Conservation (phyloP, 2,888 invertebrate species). For the Blastobasis adustella region DNA sequence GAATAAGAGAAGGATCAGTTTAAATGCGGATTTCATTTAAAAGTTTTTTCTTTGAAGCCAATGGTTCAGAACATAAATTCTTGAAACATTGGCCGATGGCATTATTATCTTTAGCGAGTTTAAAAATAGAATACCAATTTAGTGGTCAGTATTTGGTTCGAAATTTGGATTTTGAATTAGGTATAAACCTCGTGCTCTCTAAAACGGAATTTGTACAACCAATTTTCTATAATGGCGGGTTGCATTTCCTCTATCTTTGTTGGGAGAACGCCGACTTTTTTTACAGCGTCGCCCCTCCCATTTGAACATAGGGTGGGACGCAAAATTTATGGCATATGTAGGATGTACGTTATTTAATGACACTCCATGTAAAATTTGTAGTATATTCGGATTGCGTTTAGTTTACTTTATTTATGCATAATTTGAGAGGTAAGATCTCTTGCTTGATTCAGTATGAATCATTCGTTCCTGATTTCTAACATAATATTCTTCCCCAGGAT, state of each 20-base stretch:
- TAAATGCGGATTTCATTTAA: no score
- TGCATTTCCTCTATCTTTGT: slow-evolving; percentile 64
- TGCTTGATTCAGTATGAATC: no score
- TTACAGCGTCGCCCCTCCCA: slow-evolving; percentile 53
- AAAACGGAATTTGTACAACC: slow-evolving; percentile 45
- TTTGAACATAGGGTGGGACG: slow-evolving; percentile 30
- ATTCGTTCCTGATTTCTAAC: no score
- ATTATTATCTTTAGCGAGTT: not conserved
- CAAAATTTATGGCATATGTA: slow-evolving; percentile 33
- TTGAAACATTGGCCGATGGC: not conserved
- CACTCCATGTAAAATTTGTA: no score
- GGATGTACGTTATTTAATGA: no score
- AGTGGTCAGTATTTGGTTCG: slow-evolving; percentile 6
- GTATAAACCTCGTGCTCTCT: slow-evolving; percentile 5
- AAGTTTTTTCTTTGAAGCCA: no score
- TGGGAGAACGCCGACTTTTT: slow-evolving; percentile 61
- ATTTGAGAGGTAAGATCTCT: no score
- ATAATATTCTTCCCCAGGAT: no score
- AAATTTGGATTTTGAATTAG: slow-evolving; percentile 41
- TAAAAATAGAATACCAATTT: slow-evolving; percentile 1
- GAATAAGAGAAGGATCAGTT: slow-evolving; percentile 22
- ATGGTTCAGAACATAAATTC: no score
- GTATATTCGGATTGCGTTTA: no score
- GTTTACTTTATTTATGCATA: no score
- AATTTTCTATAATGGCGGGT: slow-evolving; percentile 70